Evolutionary conservation across 2,888 invertebrate species (phyloP).

Genomic region (Mythimna pallens): DNA sequence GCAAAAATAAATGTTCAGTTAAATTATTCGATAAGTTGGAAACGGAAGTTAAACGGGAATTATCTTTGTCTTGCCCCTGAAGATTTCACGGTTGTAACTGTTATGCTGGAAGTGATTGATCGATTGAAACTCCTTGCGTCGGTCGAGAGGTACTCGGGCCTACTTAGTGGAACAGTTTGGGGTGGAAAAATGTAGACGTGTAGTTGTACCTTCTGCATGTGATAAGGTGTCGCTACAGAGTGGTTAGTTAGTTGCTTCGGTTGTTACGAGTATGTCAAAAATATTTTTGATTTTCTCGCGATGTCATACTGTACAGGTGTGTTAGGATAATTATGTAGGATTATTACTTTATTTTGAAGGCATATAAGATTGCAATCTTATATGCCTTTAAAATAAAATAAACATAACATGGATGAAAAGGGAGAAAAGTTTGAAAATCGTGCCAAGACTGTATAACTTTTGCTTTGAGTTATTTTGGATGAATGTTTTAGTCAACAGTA

Average conservation of each 20-base stretch:
- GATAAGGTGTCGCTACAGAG: constrained; percentile 51
- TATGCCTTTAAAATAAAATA: background rate
- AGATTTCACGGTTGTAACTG: constrained; percentile 89
- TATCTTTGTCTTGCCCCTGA: constrained; percentile 90
- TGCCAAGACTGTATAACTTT: background rate
- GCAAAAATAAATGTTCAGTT: constrained; percentile 91
- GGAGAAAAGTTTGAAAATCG: background rate
- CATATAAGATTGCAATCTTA: background rate
- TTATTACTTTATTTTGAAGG: no score
- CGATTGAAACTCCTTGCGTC: constrained; percentile 74
- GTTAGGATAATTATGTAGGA: background rate
- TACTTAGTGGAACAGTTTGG: constrained; percentile 56
- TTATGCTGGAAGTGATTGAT: constrained; percentile 89
- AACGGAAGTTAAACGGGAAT: constrained; percentile 91
- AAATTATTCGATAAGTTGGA: constrained; percentile 92
- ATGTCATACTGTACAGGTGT: background rate
- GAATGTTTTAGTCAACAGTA: background rate
- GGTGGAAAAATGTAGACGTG: constrained; percentile 58
- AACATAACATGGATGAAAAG: background rate
- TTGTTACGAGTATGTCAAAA: background rate
- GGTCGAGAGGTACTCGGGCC: constrained; percentile 40
- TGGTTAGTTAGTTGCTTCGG: background rate
- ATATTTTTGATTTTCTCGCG: background rate
- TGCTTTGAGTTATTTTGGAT: background rate
- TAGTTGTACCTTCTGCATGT: constrained; percentile 40